A percentile compares a stretch with the other conserved stretches of the same genome.
phyloP scores from a whole-genome alignment of 2,113 vertebrate genomes.

The Corvus hawaiiensis region DNA sequence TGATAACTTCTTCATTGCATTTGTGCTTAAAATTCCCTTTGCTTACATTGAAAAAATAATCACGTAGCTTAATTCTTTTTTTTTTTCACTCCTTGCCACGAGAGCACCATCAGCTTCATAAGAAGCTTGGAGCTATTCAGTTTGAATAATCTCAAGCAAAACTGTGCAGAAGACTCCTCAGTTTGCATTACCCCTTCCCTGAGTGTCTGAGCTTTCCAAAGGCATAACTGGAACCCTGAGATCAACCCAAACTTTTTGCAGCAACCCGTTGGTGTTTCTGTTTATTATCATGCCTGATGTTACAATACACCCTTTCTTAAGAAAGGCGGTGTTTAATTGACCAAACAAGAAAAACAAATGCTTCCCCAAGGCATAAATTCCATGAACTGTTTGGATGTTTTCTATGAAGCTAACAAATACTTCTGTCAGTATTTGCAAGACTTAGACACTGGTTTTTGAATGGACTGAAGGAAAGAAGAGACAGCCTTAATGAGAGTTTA shows the following conservation, averaged over 20 bases:
- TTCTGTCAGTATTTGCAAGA: slow-evolving; percentile 5
- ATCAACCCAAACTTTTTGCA: neutral
- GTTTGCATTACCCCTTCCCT: neutral
- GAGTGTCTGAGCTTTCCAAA: neutral
- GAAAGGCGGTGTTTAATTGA: slow-evolving; percentile 39
- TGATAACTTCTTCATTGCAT: neutral
- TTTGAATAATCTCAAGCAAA: neutral
- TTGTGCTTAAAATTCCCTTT: neutral
- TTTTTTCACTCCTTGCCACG: neutral
- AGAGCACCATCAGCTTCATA: neutral
- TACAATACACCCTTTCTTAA: slow-evolving; percentile 8
- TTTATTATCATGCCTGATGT: slow-evolving; percentile 17
- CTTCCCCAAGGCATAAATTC: slow-evolving; percentile 55
- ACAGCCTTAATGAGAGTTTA: neutral
- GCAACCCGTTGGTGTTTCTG: neutral
- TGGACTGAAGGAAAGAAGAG: neutral
- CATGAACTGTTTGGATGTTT: slow-evolving; percentile 41
- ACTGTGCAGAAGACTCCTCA: neutral
- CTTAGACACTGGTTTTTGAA: neutral
- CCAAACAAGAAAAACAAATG: slow-evolving; percentile 53
- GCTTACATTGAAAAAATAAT: neutral
- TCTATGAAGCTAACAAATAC: slow-evolving; percentile 19
- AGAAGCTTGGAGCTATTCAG: neutral
- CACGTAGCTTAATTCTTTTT: neutral
- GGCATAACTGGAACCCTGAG: neutral